Evolutionary conservation across 2,113 vertebrate species (phyloP), one percentile per base, ranked within the genome.

Genomic region (Syngnathus scovelli): DNA sequence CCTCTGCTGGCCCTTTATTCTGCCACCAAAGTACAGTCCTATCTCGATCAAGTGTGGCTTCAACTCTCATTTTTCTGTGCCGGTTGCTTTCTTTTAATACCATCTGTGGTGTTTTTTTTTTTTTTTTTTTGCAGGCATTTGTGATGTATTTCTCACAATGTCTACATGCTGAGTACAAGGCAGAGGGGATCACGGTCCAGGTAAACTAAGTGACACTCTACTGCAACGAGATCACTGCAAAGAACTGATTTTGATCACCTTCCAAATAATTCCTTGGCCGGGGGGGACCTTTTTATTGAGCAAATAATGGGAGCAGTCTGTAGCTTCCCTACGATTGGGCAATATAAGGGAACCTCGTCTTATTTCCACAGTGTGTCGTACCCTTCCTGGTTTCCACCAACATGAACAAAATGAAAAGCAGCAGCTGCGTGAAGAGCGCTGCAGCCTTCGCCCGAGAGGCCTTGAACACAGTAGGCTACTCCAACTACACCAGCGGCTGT

Each of bases 381-480:
- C 93, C 92, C 0, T 62, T 82, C 3, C 0, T 91, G n/a, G 89
- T 93, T 1, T 89, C 89, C 63, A 91, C 92, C 54, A 91, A 87
- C 74, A 90, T 93, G 90, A 92, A 38, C 0, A 78, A 84, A n/a
- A 0, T 69, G 0, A 8, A 44, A 0, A 61, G 38, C 16, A 86
- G 66, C 64, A 18, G 48, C 37, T n/a, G 89, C 0, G 63, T 92
- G 18, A 86, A 89, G 80, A 85, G 60, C 1, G 58, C 90, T 0
- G 18, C 86, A 0, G 80, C 49, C 0, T 94, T 83, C 7, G 90
- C 71, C 41, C 19, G 16, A 4, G 85, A 90, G 15, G 93, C 92
- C 12, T 64, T 93, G 67, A 91, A 93, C 86, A 93, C 92, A 0
- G 90, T 93, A 41, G 93, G 91, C 10, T 76, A 90, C 82, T 82